A percentile compares a stretch with the other conserved stretches of the same genome.
Conservation (phyloP, 1,140 invertebrate species). For the Ditylenchus dipsaci region DNA sequence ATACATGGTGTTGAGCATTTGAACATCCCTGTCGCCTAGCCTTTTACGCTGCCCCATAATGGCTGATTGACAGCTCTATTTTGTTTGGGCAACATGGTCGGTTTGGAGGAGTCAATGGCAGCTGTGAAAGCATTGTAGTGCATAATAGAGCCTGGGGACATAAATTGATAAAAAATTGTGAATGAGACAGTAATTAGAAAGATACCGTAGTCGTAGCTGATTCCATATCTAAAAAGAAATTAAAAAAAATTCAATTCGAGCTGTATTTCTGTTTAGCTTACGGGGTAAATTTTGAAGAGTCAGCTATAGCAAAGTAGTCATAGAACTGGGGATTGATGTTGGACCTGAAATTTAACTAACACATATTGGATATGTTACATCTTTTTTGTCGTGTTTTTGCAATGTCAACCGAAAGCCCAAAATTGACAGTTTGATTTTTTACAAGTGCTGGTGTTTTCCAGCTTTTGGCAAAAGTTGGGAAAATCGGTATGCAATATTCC, state of each 20-base stretch:
- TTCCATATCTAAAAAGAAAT: too few relatives aligned
- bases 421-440: too few relatives aligned
- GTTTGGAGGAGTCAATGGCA: conserved; percentile 33
- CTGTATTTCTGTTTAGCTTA: too few relatives aligned
- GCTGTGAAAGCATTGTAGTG: conserved; percentile 48
- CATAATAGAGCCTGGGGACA: conserved; percentile 52
- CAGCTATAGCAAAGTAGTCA: conserved; percentile 49
- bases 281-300: conserved; percentile 32
- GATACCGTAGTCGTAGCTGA: too few relatives aligned
- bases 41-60: conserved; percentile 48
- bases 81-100: conserved; percentile 42
- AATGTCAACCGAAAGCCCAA: too few relatives aligned
- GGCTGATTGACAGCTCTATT: conserved; percentile 29
- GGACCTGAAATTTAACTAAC: conserved; percentile 17
- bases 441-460: too few relatives aligned
- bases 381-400: too few relatives aligned
- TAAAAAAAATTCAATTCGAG: too few relatives aligned
- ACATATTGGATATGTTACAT: background rate
- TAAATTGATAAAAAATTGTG: too few relatives aligned
- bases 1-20: conserved; percentile 54
- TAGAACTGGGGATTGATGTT: conserved; percentile 61
- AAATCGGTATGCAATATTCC: too few relatives aligned
- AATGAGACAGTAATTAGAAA: too few relatives aligned
- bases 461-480: too few relatives aligned
- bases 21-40: conserved; percentile 37